Percentiles rank a stretch among this genome's conserved stretches.
phyloP scores from a whole-genome alignment of 2,888 invertebrate genomes.

The Tenthredo scrophulariae region DNA sequence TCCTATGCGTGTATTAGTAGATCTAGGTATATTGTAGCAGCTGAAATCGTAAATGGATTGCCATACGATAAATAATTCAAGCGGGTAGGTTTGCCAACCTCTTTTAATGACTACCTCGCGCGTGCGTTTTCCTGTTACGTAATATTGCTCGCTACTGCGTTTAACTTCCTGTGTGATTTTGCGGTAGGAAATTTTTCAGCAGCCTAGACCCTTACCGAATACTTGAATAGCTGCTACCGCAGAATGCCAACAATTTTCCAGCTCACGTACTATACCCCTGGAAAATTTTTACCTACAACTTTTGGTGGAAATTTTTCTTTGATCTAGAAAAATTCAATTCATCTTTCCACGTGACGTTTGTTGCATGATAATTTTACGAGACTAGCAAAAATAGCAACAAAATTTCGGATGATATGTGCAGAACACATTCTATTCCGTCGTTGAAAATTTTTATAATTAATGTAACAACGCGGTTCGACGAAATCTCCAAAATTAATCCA shows the following conservation, averaged over 20 bases:
- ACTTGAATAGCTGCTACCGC: background rate
- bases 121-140: background rate
- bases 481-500: background rate
- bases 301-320: background rate
- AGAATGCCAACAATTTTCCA: background rate
- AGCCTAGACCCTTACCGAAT: background rate
- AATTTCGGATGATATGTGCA: background rate
- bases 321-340: background rate
- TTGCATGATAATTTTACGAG: background rate
- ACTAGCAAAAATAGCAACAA: background rate
- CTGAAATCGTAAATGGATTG: conserved; percentile 20
- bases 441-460: background rate
- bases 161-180: background rate
- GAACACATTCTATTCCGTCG: background rate
- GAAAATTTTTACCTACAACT: background rate
- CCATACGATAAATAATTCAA: conserved; percentile 32
- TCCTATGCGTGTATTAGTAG: background rate
- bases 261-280: background rate
- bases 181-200: background rate
- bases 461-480: background rate
- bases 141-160: background rate
- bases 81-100: background rate
- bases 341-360: background rate
- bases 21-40: background rate
- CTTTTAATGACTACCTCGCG: background rate